Conservation (phyloP, 2,888 invertebrate genomes). For the Cordylochernes scorpioides region DNA sequence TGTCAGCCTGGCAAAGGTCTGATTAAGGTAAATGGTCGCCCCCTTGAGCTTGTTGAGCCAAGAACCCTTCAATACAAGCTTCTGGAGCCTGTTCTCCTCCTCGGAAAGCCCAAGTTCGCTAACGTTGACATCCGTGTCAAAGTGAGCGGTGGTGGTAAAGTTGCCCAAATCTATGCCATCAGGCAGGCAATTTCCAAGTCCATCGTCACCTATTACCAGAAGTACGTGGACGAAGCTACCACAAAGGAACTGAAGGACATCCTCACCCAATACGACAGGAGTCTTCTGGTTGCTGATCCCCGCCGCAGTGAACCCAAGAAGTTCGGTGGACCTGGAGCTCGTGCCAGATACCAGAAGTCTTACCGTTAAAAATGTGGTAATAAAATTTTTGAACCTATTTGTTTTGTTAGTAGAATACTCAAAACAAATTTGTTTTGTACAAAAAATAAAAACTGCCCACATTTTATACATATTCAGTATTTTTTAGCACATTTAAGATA, state of each 20-base stretch:
- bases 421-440: no score
- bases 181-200: constrained; percentile 95
- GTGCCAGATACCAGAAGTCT: constrained; percentile 98
- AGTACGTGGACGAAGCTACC: constrained; percentile 96
- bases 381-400: no score
- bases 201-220: constrained; percentile 89
- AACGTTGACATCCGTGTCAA: constrained; percentile 92
- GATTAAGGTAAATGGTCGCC: constrained; percentile 85
- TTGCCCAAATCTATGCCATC: constrained; percentile 94
- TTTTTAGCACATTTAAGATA: no score
- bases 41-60: constrained; percentile 82
- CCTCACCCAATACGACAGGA: constrained; percentile 86
- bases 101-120: constrained; percentile 58
- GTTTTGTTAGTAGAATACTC: no score
- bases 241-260: constrained; percentile 98
- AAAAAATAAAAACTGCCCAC: no score
- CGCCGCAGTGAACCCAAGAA: constrained; percentile 98
- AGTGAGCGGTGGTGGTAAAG: constrained; percentile 94
- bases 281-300: constrained; percentile 90
- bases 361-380: constrained; percentile 91
- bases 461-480: no score
- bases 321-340: constrained; percentile 97
- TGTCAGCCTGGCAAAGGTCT: constrained; percentile 88
- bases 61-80: constrained; percentile 82
- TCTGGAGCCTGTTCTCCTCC: constrained; percentile 59